Base-by-base conservation (phyloP, 2,113 vertebrate species). In the Melierax canorus region DNA sequence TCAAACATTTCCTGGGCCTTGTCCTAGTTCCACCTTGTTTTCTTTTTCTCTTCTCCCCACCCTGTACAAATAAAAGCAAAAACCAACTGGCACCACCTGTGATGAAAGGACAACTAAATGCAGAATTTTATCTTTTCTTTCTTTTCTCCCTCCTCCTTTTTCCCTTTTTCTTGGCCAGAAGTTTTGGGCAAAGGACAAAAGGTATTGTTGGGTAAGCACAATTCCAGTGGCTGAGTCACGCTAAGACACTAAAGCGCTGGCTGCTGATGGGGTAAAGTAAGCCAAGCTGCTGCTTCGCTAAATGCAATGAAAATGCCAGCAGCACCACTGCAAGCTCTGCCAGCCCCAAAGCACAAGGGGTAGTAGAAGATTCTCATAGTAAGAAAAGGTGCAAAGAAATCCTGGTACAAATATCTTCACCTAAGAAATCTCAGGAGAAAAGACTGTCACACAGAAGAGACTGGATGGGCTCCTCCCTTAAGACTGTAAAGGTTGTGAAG, bases 11-110 rank as follows among this genome's bases (percentile, higher is more conserved):
- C 97, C 98, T 98, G 98, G 98, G 97, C 96, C 96, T 96, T 97
- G 97, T 98, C 97, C 32, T 97, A 97, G 97, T 98, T 97, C 96
- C 97, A 96, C 98, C 98, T 98, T 98, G 98, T 97, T 98, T 98
- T 98, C 97, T 98, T 98, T 97, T 96, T 96, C 96, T 95, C 95
- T 92, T 97, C 96, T 97, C 98, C 97, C 98, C 98, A 97, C 98
- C 98, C 97, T 98, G 97, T 97, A 98, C 98, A 98, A 98, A 98
- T 98, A 98, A 97, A 97, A 98, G 97, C 90, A 71, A 97, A 98
- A 95, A 48, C 79, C 93, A 97, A 94, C 97, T 97, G 97, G 98
- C 98, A 98, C 97, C 39, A 97, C 95, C 97, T 97, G 97, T 94
- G 95, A 96, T 98, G 95, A 98, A 98, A 98, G 97, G 97, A 98